Evolutionary conservation across 1,140 invertebrate genomes (phyloP).

Genomic region (Drosophila albomicans): DNA sequence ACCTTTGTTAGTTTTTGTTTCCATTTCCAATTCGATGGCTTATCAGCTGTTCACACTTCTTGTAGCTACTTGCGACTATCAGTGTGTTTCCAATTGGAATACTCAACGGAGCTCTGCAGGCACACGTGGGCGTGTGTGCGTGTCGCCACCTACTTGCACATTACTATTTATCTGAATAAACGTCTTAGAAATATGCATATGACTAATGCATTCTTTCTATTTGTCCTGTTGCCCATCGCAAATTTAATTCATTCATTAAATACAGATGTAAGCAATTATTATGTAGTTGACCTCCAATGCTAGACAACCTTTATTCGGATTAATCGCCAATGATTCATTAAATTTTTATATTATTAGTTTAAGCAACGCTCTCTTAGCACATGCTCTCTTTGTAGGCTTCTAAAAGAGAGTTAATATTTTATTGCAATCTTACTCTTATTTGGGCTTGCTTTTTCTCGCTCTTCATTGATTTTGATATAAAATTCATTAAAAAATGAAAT

Average conservation of each 20-base stretch:
- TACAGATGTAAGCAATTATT: background rate
- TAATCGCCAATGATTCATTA: conserved; percentile 66
- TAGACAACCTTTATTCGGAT: conserved; percentile 70
- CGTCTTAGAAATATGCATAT: background rate
- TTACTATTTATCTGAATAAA: too few relatives aligned
- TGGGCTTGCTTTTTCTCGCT: background rate
- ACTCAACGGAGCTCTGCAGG: background rate
- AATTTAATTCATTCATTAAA: background rate
- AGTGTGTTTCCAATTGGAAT: conserved; percentile 21
- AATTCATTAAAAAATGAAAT: background rate
- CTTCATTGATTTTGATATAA: background rate
- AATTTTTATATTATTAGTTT: conserved; percentile 30
- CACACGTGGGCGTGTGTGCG: background rate
- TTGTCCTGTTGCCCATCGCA: background rate
- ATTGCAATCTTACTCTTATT: background rate
- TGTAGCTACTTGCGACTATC: conserved; percentile 23
- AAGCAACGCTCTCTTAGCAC: background rate
- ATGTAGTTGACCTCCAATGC: background rate
- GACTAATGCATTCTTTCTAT: conserved; percentile 21
- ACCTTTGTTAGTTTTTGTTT: conserved; percentile 3
- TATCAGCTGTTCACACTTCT: conserved; percentile 45
- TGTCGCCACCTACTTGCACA: background rate
- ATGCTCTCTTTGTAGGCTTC: conserved; percentile 6
- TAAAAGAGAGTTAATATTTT: background rate
- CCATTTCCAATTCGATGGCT: conserved; percentile 32